phyloP scores from a whole-genome alignment of 1,140 invertebrate species.

The Physella acuta region DNA sequence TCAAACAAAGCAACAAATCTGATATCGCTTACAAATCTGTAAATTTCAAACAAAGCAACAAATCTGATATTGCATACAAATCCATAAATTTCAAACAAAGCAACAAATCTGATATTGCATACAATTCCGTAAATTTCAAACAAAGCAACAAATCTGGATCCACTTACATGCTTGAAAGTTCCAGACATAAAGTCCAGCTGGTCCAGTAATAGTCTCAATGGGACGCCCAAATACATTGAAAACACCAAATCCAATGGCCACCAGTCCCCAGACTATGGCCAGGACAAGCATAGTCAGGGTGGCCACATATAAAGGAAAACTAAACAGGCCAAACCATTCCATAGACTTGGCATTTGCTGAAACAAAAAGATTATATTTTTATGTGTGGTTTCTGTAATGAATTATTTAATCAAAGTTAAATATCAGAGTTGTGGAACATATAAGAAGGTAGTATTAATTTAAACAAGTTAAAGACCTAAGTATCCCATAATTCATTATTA shows the following conservation, averaged over 20 bases:
- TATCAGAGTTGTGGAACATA: too few species aligned
- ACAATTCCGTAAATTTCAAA: too few species aligned
- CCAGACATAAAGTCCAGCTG: slow-evolving; percentile 79
- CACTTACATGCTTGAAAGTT: slow-evolving; percentile 74
- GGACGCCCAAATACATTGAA: slow-evolving; percentile 78
- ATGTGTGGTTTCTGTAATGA: too few species aligned
- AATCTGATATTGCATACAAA: too few species aligned
- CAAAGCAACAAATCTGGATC: neutral
- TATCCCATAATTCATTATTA: too few species aligned
- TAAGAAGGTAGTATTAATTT: too few species aligned
- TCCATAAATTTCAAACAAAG: neutral
- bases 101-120: too few species aligned
- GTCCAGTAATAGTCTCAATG: slow-evolving; percentile 71
- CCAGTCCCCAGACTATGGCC: slow-evolving; percentile 69
- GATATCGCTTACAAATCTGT: neutral
- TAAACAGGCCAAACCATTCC: slow-evolving; percentile 67
- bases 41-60: neutral
- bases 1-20: neutral
- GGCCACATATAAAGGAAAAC: slow-evolving; percentile 72
- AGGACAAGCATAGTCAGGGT: slow-evolving; percentile 70
- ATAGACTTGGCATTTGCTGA: too few species aligned
- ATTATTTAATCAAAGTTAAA: too few species aligned
- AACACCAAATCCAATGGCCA: slow-evolving; percentile 74
- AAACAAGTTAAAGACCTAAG: too few species aligned
- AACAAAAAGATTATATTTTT: too few species aligned